Evolutionary conservation across 2,113 vertebrate species (phyloP).

Genomic region (Nestor notabilis): DNA sequence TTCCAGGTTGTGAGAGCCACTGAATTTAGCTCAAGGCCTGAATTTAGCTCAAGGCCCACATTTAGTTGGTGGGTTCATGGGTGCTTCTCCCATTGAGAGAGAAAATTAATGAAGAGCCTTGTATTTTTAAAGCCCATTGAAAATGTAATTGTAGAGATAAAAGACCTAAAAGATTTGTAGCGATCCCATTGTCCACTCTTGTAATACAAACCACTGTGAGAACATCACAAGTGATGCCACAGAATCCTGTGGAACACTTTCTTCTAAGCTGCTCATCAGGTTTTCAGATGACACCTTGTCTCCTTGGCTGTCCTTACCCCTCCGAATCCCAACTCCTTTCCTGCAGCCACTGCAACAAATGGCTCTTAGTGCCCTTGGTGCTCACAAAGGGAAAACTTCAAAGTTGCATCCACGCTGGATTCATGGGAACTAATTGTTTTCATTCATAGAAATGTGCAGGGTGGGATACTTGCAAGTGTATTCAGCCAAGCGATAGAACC

Average conservation of each 20-base stretch:
- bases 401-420: neutral
- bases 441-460: neutral
- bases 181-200: neutral
- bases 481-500: neutral
- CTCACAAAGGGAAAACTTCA: neutral
- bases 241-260: neutral
- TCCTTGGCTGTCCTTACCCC: neutral
- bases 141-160: neutral
- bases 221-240: neutral
- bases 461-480: neutral
- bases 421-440: neutral
- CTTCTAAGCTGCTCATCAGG: neutral
- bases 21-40: neutral
- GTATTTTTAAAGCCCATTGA: neutral
- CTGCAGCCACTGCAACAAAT: fast-evolving
- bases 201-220: neutral
- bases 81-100: neutral
- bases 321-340: neutral
- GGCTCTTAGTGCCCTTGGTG: neutral
- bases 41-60: neutral
- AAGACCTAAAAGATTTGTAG: neutral
- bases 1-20: slow-evolving; percentile 28
- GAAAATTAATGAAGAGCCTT: neutral
- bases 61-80: neutral
- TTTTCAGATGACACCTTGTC: neutral